phyloP scores from a whole-genome alignment of 2,113 vertebrate species.

The Protobothrops mucrosquamatus region DNA sequence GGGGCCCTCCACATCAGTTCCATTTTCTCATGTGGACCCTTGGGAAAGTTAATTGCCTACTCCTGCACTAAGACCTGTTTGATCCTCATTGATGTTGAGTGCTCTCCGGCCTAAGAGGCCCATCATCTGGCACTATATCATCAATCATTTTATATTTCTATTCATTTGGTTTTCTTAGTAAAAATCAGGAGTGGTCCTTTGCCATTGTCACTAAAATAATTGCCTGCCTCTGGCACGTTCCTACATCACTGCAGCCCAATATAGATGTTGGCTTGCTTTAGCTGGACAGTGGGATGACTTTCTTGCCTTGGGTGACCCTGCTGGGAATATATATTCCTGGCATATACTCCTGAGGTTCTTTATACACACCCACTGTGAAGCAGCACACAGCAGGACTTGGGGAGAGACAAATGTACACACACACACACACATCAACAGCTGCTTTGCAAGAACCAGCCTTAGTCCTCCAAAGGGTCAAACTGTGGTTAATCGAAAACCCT shows the following conservation, averaged over 20 bases:
- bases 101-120: background rate
- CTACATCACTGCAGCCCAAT: background rate
- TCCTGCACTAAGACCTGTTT: no score
- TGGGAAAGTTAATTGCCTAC: no score
- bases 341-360: background rate
- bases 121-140: background rate
- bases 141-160: background rate
- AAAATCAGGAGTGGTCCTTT: background rate
- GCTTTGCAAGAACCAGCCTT: background rate
- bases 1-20: no score
- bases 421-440: background rate
- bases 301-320: background rate
- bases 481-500: background rate
- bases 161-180: background rate
- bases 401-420: background rate
- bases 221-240: background rate
- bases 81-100: background rate
- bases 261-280: background rate
- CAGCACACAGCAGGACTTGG: background rate
- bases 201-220: background rate
- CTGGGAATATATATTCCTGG: background rate
- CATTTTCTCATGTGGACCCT: no score
- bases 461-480: background rate
- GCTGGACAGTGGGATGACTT: background rate
- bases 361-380: background rate